Evolutionary conservation across 2,888 invertebrate species (phyloP).

Genomic region (Ophion ventricosus): DNA sequence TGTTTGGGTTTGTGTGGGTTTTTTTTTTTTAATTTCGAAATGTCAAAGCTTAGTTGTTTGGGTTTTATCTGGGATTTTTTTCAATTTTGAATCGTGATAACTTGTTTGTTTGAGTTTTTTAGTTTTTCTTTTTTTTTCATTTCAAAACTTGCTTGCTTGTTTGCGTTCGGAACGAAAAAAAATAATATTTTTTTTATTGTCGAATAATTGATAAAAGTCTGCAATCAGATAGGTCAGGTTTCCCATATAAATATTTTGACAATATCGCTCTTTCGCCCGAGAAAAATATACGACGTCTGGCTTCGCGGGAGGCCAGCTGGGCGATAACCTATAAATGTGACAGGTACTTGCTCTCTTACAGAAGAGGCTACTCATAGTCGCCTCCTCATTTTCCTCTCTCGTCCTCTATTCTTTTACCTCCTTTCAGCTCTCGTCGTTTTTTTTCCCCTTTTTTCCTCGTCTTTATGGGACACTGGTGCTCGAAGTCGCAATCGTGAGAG

Average conservation of each 20-base stretch:
- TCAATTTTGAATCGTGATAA: neutral
- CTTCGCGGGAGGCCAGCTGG: slow-evolving; percentile 27
- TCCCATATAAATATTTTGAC: neutral
- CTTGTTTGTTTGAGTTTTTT: neutral
- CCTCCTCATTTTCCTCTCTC: slow-evolving; percentile 33
- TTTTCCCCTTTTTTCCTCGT: slow-evolving; percentile 31
- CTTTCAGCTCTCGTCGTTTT: slow-evolving; percentile 8
- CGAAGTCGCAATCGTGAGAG: slow-evolving; percentile 48
- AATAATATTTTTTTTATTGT: neutral
- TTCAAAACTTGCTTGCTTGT: too few relatives aligned
- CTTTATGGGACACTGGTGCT: slow-evolving; percentile 32
- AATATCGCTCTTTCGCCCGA: neutral
- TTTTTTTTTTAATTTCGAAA: neutral
- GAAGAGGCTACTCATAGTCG: slow-evolving; percentile 48
- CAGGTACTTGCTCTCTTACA: slow-evolving; percentile 54
- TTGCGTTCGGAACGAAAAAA: too few relatives aligned
- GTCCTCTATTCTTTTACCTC: slow-evolving; percentile 3
- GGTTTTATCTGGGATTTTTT: too few relatives aligned
- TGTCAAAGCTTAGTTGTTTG: neutral
- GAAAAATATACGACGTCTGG: slow-evolving; percentile 12
- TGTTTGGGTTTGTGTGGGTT: neutral
- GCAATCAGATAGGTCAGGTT: neutral
- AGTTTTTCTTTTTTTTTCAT: neutral
- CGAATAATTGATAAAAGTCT: neutral
- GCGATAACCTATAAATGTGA: slow-evolving; percentile 62